Evolutionary conservation across 2,888 invertebrate genomes (phyloP).

Genomic region (Brachypalpus laphriformis): DNA sequence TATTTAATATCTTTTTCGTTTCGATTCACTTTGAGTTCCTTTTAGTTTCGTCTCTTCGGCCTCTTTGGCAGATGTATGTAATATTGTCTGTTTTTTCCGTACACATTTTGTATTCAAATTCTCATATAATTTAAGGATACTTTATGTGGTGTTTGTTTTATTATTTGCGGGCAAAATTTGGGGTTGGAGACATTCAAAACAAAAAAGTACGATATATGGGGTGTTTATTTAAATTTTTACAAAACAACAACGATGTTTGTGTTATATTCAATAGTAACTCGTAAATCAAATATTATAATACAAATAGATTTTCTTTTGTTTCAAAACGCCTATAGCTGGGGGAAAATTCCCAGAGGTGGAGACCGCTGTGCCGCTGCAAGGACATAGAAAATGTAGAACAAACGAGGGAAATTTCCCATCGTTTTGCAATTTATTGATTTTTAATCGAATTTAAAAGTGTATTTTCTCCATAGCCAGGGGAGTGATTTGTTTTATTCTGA

Average conservation of each 20-base stretch:
- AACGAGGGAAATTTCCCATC: neutral
- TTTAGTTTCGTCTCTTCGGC: neutral
- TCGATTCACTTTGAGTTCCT: constrained; percentile 7
- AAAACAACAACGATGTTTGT: constrained; percentile 16
- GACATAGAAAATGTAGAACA: neutral
- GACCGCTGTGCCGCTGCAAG: neutral
- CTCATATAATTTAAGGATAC: constrained; percentile 10
- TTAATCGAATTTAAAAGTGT: constrained; percentile 18
- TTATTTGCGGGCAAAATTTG: constrained; percentile 14
- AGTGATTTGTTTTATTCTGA: neutral
- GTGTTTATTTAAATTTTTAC: constrained; percentile 45
- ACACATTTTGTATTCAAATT: constrained; percentile 11
- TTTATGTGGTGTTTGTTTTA: constrained; percentile 46
- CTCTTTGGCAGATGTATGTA: neutral
- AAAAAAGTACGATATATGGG: neutral
- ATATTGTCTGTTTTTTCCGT: neutral
- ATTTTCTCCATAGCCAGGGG: neutral
- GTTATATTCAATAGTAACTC: constrained; percentile 19
- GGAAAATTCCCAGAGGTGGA: neutral
- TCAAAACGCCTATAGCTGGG: neutral
- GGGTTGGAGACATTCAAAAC: neutral
- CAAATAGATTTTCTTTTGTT: constrained; percentile 11
- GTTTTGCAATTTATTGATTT: constrained; percentile 21
- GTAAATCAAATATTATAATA: constrained; percentile 51
- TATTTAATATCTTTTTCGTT: constrained; percentile 29